Percentiles rank a stretch among this genome's conserved stretches.
Conservation (phyloP, 2,797 vertebrate genomes). For the Malacoctenus gilli region DNA sequence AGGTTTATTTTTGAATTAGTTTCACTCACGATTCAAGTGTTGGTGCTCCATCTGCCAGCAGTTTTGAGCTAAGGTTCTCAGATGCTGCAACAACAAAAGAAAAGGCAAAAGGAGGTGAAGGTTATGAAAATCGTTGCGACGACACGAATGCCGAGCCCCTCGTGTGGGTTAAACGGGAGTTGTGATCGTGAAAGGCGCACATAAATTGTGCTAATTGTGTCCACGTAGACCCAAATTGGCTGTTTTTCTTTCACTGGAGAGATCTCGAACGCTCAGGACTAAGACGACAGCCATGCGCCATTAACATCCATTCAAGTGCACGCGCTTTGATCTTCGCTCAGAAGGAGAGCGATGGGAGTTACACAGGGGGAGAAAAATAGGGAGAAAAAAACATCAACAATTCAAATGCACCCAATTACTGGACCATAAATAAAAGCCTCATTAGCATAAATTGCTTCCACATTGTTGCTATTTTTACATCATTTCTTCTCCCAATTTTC, state of each 20-base stretch:
- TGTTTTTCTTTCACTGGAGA: conserved; percentile 59
- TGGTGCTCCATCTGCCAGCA: conserved; percentile 9
- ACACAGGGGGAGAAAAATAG: conserved; percentile 53
- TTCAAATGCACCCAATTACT: conserved; percentile 84
- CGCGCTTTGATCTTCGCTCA: conserved; percentile 83
- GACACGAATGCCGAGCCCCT: conserved; percentile 42
- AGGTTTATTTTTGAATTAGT: conserved; percentile 18
- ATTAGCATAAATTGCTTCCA: conserved; percentile 87
- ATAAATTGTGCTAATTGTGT: conserved; percentile 77
- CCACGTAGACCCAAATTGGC: conserved; percentile 66
- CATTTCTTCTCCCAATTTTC: conserved; percentile 54
- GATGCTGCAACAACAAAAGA: conserved; percentile 13
- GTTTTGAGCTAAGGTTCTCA: conserved; percentile 23
- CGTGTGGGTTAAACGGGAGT: conserved; percentile 67
- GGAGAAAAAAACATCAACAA: conserved; percentile 82
- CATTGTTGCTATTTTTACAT: conserved; percentile 81
- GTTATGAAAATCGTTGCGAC: conserved; percentile 65
- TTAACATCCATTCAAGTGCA: conserved; percentile 78
- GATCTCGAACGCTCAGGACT: conserved; percentile 65
- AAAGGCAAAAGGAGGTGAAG: conserved; percentile 46
- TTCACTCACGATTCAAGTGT: conserved; percentile 5
- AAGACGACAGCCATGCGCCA: conserved; percentile 73
- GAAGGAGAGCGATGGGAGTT: conserved; percentile 60
- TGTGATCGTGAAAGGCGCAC: conserved; percentile 50
- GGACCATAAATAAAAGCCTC: conserved; percentile 83